These are phyloP conservation scores for Copidosoma floridanum DNA, from an alignment of 1,140 invertebrate genomes.

Conservation along the genomic window DNA sequence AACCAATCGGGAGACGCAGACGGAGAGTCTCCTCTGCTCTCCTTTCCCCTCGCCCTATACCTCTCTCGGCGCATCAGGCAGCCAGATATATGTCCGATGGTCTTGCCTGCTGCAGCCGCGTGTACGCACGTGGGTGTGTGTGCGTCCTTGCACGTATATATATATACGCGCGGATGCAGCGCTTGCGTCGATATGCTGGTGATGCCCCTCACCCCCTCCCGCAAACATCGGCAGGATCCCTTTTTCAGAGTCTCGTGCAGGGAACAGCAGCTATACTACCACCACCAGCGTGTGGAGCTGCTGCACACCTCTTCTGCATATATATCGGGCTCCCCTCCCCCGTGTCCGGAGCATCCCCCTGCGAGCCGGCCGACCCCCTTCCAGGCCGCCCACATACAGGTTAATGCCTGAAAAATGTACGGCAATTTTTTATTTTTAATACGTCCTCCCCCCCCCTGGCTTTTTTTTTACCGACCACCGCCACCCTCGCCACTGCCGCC, in stretches of 20 bases:
- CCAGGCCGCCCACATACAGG: too few relatives aligned
- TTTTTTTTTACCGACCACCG: conserved; percentile 23
- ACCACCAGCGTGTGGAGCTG: too few relatives aligned
- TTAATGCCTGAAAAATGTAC: conserved; percentile 60
- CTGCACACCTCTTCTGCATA: too few relatives aligned
- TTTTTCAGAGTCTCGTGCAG: conserved; percentile 8
- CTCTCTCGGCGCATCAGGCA: conserved; percentile 25
- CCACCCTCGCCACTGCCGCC: conserved; percentile 9
- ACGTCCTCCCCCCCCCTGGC: conserved; percentile 43
- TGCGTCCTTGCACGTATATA: too few relatives aligned
- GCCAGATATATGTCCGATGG: too few relatives aligned
- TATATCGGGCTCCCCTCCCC: too few relatives aligned
- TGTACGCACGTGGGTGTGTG: too few relatives aligned
- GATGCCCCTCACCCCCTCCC: background rate
- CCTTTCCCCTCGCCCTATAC: background rate
- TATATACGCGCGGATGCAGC: background rate
- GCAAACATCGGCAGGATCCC: conserved; percentile 21
- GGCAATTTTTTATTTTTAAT: conserved; percentile 60
- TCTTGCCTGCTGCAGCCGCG: too few relatives aligned
- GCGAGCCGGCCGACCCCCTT: too few relatives aligned
- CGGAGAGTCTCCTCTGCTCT: conserved; percentile 23
- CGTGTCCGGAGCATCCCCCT: too few relatives aligned
- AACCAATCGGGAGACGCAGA: conserved; percentile 44
- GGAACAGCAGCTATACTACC: conserved; percentile 9
- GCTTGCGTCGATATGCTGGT: background rate